These are phyloP conservation scores for Syrrhaptes paradoxus DNA, from an alignment of 2,113 vertebrate genomes.

Conservation along the genomic window DNA sequence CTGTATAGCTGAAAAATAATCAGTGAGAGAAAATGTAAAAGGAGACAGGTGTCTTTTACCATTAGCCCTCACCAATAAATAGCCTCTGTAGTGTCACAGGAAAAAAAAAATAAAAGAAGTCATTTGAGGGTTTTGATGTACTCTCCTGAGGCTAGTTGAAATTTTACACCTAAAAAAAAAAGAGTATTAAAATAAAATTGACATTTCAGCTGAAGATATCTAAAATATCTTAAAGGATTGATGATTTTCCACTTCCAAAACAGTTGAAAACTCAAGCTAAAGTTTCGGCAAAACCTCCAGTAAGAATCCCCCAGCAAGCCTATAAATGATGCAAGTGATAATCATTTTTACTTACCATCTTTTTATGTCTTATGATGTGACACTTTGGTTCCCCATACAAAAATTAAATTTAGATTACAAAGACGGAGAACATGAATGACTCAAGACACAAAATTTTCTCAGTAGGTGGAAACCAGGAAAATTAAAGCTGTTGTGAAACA, in stretches of 20 bases:
- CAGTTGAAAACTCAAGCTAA: not conserved
- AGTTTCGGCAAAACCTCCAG: not conserved
- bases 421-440: not conserved
- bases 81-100: not conserved
- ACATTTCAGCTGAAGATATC: not conserved
- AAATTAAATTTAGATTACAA: not conserved
- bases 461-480: not conserved
- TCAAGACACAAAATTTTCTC: not conserved
- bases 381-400: not conserved
- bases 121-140: not conserved
- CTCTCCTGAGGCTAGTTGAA: not conserved
- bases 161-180: not conserved
- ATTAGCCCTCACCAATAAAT: not conserved
- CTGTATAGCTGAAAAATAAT: not conserved
- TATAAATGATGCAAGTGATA: not conserved
- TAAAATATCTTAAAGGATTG: not conserved
- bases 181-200: not conserved
- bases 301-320: not conserved
- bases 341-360: not conserved
- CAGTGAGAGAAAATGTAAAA: not conserved
- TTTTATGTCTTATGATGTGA: not conserved
- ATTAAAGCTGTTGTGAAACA: not conserved
- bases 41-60: not conserved
- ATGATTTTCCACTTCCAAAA: not conserved
- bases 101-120: not conserved